Evolutionary conservation across 1,140 invertebrate genomes (phyloP).

Genomic region (Charaxes varanes): DNA sequence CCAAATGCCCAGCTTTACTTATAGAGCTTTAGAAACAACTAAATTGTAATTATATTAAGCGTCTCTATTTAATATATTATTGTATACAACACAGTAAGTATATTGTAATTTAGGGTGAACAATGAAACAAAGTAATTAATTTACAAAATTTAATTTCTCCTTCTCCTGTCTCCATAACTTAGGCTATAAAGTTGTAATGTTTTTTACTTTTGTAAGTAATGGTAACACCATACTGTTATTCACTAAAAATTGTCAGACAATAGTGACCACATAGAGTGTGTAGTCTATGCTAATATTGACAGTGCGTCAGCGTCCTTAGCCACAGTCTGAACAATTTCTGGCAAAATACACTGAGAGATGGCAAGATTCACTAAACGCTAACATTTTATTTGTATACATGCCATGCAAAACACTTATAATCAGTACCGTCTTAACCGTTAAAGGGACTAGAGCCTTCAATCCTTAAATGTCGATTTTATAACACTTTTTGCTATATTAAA

Average conservation of each 20-base stretch:
- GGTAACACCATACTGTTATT: conserved; percentile 65
- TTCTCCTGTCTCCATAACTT: conserved; percentile 60
- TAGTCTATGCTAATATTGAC: conserved; percentile 1
- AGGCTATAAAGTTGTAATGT: conserved; percentile 62
- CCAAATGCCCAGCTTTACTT: too few relatives aligned
- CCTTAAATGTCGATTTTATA: too few relatives aligned
- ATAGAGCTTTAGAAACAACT: too few relatives aligned
- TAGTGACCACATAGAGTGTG: too few relatives aligned
- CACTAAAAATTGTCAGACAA: conserved; percentile 42
- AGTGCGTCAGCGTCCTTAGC: neutral
- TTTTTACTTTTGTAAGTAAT: conserved; percentile 56
- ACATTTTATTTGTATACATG: conserved; percentile 38
- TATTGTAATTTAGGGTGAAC: conserved; percentile 4
- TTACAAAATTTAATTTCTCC: conserved; percentile 72
- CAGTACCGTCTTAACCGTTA: too few relatives aligned
- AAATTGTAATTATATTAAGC: too few relatives aligned
- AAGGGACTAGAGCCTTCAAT: too few relatives aligned
- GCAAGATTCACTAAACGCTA: conserved; percentile 71
- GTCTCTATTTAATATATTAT: too few relatives aligned
- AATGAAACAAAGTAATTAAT: conserved; percentile 57
- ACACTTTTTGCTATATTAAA: too few relatives aligned
- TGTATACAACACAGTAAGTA: too few relatives aligned
- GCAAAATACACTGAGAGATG: conserved; percentile 33
- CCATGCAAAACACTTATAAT: conserved; percentile 2
- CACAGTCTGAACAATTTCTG: conserved; percentile 30